These are phyloP conservation scores for Alviniconcha strummeri DNA, from an alignment of 2,888 invertebrate genomes.

Conservation along the genomic window DNA sequence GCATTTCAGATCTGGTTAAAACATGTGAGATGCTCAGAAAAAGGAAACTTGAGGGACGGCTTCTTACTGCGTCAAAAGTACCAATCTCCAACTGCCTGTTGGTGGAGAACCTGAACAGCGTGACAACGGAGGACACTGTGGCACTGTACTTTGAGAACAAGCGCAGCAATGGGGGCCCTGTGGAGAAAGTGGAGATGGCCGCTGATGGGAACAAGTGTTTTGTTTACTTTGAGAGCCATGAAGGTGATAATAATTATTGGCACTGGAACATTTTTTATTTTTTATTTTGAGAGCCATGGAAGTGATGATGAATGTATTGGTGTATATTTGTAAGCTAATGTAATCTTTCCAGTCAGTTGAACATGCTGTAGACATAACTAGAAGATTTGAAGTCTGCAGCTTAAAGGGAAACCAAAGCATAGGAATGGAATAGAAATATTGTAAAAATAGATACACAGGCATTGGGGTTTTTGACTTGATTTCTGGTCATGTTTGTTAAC, in stretches of 20 bases:
- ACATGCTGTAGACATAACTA: too few relatives aligned
- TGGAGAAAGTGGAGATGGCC: slow-evolving; percentile 33
- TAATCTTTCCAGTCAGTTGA: too few relatives aligned
- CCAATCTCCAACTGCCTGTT: slow-evolving; percentile 27
- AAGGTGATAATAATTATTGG: slow-evolving; percentile 13
- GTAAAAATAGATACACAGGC: too few relatives aligned
- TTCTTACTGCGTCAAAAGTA: slow-evolving; percentile 12
- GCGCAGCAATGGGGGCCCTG: slow-evolving; percentile 39
- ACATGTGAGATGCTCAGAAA: neutral
- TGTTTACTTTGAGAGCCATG: slow-evolving; percentile 37
- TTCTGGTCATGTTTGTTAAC: too few relatives aligned
- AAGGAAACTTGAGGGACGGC: slow-evolving; percentile 3
- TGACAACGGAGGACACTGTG: slow-evolving; percentile 37
- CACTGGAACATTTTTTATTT: too few relatives aligned
- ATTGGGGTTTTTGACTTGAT: too few relatives aligned
- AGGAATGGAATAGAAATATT: too few relatives aligned
- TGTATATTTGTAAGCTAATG: too few relatives aligned
- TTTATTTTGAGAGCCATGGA: too few relatives aligned
- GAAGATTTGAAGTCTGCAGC: too few relatives aligned
- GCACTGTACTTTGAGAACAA: slow-evolving; percentile 43
- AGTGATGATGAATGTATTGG: too few relatives aligned
- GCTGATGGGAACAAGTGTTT: slow-evolving; percentile 33
- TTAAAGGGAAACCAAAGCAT: too few relatives aligned
- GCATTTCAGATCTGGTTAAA: slow-evolving; percentile 6
- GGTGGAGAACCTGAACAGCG: slow-evolving; percentile 26